Evolutionary conservation across 2,888 invertebrate species (phyloP).

Genomic region (Selenia dentaria): DNA sequence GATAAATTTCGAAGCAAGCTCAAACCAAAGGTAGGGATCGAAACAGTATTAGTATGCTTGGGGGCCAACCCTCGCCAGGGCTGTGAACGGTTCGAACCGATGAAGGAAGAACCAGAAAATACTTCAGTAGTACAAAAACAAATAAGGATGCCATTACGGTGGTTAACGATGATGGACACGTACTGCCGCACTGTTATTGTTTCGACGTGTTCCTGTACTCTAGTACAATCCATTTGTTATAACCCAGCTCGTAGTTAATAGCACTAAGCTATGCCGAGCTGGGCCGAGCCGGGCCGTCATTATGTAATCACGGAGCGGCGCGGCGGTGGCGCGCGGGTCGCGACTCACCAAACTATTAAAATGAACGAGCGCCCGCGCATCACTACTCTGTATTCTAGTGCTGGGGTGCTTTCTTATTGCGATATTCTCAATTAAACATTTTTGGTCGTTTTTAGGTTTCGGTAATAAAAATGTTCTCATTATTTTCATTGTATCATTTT

Average conservation of each 20-base stretch:
- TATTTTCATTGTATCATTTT: too few species aligned
- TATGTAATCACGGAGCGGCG: constrained; percentile 36
- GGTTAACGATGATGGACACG: background rate
- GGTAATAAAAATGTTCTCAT: too few species aligned
- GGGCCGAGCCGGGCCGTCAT: constrained; percentile 31
- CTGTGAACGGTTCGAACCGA: too few species aligned
- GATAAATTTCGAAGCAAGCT: too few species aligned
- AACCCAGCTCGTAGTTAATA: constrained; percentile 14
- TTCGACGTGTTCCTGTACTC: constrained; percentile 1
- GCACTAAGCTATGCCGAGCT: constrained; percentile 20
- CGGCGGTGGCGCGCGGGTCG: constrained; percentile 34
- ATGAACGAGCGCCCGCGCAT: constrained; percentile 33
- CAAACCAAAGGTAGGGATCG: too few species aligned
- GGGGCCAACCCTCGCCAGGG: too few species aligned
- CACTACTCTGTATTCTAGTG: constrained; percentile 17
- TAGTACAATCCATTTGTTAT: constrained; percentile 11
- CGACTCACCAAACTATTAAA: constrained; percentile 39
- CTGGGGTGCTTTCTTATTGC: too few species aligned
- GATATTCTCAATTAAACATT: too few species aligned
- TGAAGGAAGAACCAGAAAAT: too few species aligned
- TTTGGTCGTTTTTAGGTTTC: too few species aligned
- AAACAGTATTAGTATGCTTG: too few species aligned
- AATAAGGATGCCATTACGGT: background rate
- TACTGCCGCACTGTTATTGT: background rate
- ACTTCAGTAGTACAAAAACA: background rate